Base-by-base conservation (phyloP, 2,888 invertebrate genomes). In the Leucania comma region DNA sequence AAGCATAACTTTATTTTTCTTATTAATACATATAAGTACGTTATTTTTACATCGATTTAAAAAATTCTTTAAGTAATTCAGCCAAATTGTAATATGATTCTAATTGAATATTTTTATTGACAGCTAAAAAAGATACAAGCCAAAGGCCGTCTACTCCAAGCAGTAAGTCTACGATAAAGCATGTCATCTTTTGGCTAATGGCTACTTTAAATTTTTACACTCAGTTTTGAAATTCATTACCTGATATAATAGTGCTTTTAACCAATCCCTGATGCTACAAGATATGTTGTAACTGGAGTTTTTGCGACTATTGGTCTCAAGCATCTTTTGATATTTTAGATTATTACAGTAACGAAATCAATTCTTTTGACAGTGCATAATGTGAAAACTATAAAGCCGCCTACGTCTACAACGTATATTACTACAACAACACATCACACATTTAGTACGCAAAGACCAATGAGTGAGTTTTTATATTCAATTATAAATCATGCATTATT, bases 301-400 rank as follows among this genome's bases (percentile, higher is more conserved):
- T 3, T 17, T 3, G n/a, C 12, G 17, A 17, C n/a, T 20, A 46
- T 46, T 9, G 9, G 20, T 14, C 14, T 14, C 17, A 51, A 29
- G 0, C 14, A 0, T 20, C 38, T 42, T 6, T 14, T 3, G 14
- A 53, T n/a, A 32, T 12, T 12, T 35, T 14, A 65, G 32, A 64
- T 38, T 22, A 53, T 12, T 22, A 26, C 6, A 60, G 38, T 72
- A 51, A 72, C 17, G 3, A 57, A 14, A 42, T 26, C 2, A 38
- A 57, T 58, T 72, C 5, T 65, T 53, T 65, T 35, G 9, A 35
- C 72, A 65, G 72, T 65, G 14, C 22, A 64, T 26, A 26, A 12
- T 22, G 1, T 2, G 50, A 46, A 54, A 48, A 56, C 12, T 6
- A 0, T 38, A 20, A 35, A n/a, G 8, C 60, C 70, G 10, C n/a